Evolutionary conservation across 2,888 invertebrate genomes (phyloP).

Genomic region (Coelogynopora nodosa): DNA sequence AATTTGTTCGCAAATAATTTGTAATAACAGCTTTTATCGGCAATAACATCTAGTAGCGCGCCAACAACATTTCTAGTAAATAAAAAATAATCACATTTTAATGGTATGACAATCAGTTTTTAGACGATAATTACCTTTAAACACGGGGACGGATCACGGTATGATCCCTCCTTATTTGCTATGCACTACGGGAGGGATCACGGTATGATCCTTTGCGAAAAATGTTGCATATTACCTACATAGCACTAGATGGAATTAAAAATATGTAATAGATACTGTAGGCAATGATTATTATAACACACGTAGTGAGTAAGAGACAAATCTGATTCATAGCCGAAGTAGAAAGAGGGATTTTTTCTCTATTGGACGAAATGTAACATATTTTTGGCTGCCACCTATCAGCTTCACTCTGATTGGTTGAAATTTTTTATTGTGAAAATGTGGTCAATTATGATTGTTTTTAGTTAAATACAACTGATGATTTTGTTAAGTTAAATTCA

Average conservation of each 20-base stretch:
- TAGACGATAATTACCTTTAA: too few relatives aligned
- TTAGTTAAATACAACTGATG: too few relatives aligned
- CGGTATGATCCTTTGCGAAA: not conserved
- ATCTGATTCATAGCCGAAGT: not conserved
- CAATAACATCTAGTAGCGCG: too few relatives aligned
- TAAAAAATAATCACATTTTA: too few relatives aligned
- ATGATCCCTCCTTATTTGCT: not conserved
- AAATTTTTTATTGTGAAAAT: not conserved
- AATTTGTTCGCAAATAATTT: too few relatives aligned
- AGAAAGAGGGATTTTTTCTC: not conserved
- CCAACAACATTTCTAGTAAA: too few relatives aligned
- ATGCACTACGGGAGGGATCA: not conserved
- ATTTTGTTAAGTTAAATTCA: not conserved
- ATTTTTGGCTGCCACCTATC: not conserved
- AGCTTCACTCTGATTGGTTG: not conserved
- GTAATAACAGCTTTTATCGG: too few relatives aligned
- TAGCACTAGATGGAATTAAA: not conserved
- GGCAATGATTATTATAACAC: not conserved
- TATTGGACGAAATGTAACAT: not conserved
- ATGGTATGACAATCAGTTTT: too few relatives aligned
- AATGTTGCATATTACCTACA: not conserved
- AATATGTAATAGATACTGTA: not conserved
- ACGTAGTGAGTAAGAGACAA: not conserved
- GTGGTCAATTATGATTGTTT: not conserved
- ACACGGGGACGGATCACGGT: not conserved